Evolutionary conservation across 2,113 vertebrate genomes (phyloP).

Genomic region (Oryctolagus cuniculus): mOryCun1.1 NC_091432.1:187126501-187127000

Average conservation of each 20-base stretch:
- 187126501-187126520: slow-evolving; percentile 76
- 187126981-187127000: slow-evolving; percentile 77
- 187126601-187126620: slow-evolving; percentile 71
- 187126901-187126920: too few species aligned
- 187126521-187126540: slow-evolving; percentile 42
- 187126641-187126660: slow-evolving; percentile 67
- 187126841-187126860: slow-evolving; percentile 68
- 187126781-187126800: slow-evolving; percentile 62
- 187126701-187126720: slow-evolving; percentile 64
- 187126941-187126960: too few species aligned
- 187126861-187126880: too few species aligned
- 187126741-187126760: neutral
- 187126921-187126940: too few species aligned
- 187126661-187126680: slow-evolving; percentile 17
- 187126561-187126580: slow-evolving; percentile 70
- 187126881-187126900: too few species aligned
- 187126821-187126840: slow-evolving; percentile 71
- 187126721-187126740: slow-evolving; percentile 42
- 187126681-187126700: slow-evolving; percentile 37
- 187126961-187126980: too few species aligned
- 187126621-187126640: slow-evolving; percentile 48
- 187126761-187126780: slow-evolving; percentile 65
- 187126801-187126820: slow-evolving; percentile 73
- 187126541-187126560: slow-evolving; percentile 76
- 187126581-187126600: slow-evolving; percentile 76